phyloP scores from a whole-genome alignment of 1,140 invertebrate species.

The Potamilus streckersoni region DNA sequence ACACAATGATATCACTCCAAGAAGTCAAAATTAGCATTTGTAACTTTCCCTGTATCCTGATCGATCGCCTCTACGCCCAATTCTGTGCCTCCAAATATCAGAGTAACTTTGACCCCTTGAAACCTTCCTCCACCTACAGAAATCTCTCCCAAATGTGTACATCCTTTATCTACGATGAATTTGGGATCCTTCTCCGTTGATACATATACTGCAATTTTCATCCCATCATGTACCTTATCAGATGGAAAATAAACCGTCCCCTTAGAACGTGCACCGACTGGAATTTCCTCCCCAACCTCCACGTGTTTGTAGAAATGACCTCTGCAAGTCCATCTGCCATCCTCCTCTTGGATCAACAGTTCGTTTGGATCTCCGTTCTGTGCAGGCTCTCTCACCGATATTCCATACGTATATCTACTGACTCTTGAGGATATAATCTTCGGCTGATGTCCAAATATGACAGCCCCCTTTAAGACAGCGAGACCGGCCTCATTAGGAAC shows the following conservation, averaged over 20 bases:
- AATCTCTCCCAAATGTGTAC: not conserved
- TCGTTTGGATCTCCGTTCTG: not conserved
- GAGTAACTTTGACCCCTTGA: too few relatives aligned
- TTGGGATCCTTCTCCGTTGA: not conserved
- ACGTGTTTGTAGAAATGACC: not conserved
- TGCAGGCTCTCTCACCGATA: not conserved
- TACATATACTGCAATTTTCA: not conserved
- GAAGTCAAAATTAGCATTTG: too few relatives aligned
- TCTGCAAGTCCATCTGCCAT: not conserved
- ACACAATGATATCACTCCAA: not conserved
- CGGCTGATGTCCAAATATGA: not conserved
- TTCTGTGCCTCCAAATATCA: too few relatives aligned
- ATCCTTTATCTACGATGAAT: not conserved
- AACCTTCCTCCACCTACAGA: too few relatives aligned
- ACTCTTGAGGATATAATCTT: not conserved
- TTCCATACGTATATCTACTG: slow-evolving; percentile 4
- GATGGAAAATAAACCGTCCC: too few relatives aligned
- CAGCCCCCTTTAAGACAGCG: not conserved
- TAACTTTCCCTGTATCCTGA: too few relatives aligned
- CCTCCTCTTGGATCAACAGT: too few relatives aligned
- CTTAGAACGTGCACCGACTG: not conserved
- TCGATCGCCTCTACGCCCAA: too few relatives aligned
- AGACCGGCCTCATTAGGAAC: not conserved
- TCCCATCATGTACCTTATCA: not conserved
- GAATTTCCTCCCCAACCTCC: not conserved